Conservation (phyloP, 1,140 invertebrate genomes). For the Eueides isabella region DNA sequence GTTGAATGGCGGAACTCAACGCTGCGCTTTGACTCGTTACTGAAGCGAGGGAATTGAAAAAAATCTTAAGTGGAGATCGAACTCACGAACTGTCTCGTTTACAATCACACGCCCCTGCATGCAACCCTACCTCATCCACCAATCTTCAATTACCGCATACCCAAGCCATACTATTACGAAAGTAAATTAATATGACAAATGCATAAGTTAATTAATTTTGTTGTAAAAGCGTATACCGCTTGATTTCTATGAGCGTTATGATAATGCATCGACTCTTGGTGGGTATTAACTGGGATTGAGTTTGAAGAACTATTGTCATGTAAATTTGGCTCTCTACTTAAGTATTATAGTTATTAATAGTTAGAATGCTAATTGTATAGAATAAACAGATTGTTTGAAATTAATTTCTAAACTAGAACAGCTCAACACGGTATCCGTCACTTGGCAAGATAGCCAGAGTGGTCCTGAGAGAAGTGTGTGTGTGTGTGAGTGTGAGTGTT, state of each 20-base stretch:
- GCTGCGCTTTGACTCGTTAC: not conserved
- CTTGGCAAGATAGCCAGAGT: too few relatives aligned
- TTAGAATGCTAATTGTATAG: not conserved
- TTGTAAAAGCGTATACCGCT: slow-evolving; percentile 1
- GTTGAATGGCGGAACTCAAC: not conserved
- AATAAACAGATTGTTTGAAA: not conserved
- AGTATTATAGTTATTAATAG: slow-evolving; percentile 22
- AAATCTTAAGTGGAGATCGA: not conserved
- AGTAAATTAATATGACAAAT: slow-evolving; percentile 10
- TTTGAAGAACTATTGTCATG: slow-evolving; percentile 29
- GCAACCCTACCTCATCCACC: too few relatives aligned
- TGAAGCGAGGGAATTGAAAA: not conserved
- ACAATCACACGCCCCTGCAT: not conserved
- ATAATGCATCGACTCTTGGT: not conserved
- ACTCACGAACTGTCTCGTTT: not conserved
- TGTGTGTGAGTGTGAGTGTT: too few relatives aligned
- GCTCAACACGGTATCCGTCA: too few relatives aligned
- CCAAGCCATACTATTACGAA: not conserved
- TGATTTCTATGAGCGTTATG: not conserved
- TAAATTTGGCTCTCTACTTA: slow-evolving; percentile 15
- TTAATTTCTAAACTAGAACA: too few relatives aligned
- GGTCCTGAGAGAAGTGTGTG: too few relatives aligned
- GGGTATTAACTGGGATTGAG: slow-evolving; percentile 22
- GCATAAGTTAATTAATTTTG: slow-evolving; percentile 17
- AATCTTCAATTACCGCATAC: not conserved